phyloP scores from a whole-genome alignment of 2,888 invertebrate genomes.

The Prosopocoilus inquinatus region DNA sequence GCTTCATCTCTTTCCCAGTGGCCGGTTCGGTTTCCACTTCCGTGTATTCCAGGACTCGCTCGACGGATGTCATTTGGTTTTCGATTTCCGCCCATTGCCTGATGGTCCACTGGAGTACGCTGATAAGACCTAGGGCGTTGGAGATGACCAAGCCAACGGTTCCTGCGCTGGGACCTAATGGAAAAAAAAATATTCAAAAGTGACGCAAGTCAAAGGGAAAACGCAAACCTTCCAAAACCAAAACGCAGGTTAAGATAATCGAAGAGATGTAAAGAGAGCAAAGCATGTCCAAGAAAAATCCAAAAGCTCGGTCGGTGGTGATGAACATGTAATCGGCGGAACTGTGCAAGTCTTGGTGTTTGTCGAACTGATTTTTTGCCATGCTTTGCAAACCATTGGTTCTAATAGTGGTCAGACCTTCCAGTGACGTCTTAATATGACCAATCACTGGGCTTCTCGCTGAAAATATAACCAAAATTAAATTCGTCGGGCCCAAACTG shows the following conservation, averaged over 20 bases:
- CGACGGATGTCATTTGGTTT: slow-evolving; percentile 87
- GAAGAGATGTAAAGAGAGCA: slow-evolving; percentile 32
- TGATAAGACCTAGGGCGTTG: slow-evolving; percentile 74
- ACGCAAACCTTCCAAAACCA: slow-evolving; percentile 38
- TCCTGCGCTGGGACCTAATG: slow-evolving; percentile 62
- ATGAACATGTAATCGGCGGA: slow-evolving; percentile 40
- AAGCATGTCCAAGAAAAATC: slow-evolving; percentile 36
- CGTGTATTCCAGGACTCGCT: slow-evolving; percentile 61
- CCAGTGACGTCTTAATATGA: slow-evolving; percentile 42
- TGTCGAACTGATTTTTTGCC: slow-evolving; percentile 40
- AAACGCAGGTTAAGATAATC: slow-evolving; percentile 23
- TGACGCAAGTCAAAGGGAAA: slow-evolving; percentile 67
- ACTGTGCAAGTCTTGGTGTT: slow-evolving; percentile 41
- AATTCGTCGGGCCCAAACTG: slow-evolving; percentile 31
- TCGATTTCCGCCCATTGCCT: slow-evolving; percentile 80
- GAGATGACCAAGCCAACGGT: slow-evolving; percentile 78
- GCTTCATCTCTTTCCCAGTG: slow-evolving; percentile 53
- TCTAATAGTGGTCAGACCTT: slow-evolving; percentile 42
- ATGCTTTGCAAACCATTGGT: slow-evolving; percentile 38
- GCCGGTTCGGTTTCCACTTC: slow-evolving; percentile 48
- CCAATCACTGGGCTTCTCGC: slow-evolving; percentile 45
- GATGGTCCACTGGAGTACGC: slow-evolving; percentile 61
- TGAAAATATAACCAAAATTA: slow-evolving; percentile 23
- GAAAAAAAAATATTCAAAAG: slow-evolving; percentile 37
- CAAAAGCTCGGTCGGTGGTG: slow-evolving; percentile 35